Base-by-base conservation (phyloP, 37 sponge, comb jelly and placozoan species). In the Ianthella basta region DNA sequence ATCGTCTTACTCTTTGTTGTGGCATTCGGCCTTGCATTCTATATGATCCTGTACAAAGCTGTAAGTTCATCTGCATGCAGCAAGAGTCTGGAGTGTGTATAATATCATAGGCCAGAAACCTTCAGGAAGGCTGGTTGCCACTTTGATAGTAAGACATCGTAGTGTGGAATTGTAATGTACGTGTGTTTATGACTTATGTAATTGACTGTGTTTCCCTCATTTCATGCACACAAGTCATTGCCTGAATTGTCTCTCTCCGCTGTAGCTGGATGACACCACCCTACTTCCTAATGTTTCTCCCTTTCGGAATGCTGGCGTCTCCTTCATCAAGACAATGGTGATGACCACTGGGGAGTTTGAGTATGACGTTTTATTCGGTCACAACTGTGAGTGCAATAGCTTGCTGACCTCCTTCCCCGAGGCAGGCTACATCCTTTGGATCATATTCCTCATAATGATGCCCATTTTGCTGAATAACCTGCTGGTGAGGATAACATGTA, bases 311-410 rank as follows among this genome's bases (percentile, higher is more conserved):
- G 90, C 94, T 29, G 86, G 83, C 15, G 83, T 88, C 6, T 69
- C 95, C 50, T 41, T 99, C 27, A 34, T 93, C 69, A 96, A 94
- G 68, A 96, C 97, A 24, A 84, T 93, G 80, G 89, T 89, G 1
- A 94, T 94, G 95, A 96, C 93, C 12, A 96, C 90, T 10, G 97
- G 97, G 15, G 99, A 99, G 61, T 95, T 99, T 92, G 97, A 96
- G 65, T 99, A 80, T 81, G 95, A 94, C 78, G 60, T 78, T 0
- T 86, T 88, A 15, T 96, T 99, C 79, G 80, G 75, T 0, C 86
- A 88, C 68, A 33, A 41, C 21, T 29, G 8, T 2, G 85, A 79
- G 24, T 57, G 16, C 15, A 37, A 55, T 0, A 35, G 55, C 36
- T 85, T 93, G 34, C 72, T 88, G n/a, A 79, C 64, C 38, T 61